These are phyloP conservation scores for Tonatia bakeri DNA, from an alignment of 2,113 vertebrate genomes.

Conservation along the genomic window DNA sequence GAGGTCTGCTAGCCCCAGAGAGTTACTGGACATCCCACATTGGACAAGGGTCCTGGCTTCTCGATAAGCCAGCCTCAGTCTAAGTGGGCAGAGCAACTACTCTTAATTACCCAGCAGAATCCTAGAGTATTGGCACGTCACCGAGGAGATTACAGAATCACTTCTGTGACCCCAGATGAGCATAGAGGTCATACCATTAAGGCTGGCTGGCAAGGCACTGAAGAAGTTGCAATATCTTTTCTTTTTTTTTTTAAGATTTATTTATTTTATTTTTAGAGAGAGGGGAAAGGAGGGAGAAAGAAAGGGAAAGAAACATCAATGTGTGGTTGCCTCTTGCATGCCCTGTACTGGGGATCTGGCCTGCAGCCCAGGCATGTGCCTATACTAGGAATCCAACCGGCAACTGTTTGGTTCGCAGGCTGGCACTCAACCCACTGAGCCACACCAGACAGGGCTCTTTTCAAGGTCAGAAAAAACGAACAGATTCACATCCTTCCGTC, in stretches of 20 bases:
- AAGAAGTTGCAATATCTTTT: background rate
- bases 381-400: too few relatives aligned
- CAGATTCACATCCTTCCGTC: background rate
- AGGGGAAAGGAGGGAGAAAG: too few relatives aligned
- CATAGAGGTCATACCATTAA: background rate
- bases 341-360: too few relatives aligned
- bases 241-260: too few relatives aligned
- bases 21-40: background rate
- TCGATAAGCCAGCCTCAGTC: background rate
- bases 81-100: background rate
- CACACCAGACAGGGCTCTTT: background rate
- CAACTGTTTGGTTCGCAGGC: too few relatives aligned
- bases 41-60: background rate
- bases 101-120: background rate
- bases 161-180: background rate
- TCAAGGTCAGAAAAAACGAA: background rate
- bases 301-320: too few relatives aligned
- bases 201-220: background rate
- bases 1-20: background rate
- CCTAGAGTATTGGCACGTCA: background rate
- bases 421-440: too few relatives aligned
- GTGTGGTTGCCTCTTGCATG: too few relatives aligned
- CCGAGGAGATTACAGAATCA: background rate
- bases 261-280: too few relatives aligned
- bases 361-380: too few relatives aligned